A percentile compares a stretch with the other conserved stretches of the same genome.
phyloP scores from a whole-genome alignment of 2,113 vertebrate species.

The Morone chrysops region DNA sequence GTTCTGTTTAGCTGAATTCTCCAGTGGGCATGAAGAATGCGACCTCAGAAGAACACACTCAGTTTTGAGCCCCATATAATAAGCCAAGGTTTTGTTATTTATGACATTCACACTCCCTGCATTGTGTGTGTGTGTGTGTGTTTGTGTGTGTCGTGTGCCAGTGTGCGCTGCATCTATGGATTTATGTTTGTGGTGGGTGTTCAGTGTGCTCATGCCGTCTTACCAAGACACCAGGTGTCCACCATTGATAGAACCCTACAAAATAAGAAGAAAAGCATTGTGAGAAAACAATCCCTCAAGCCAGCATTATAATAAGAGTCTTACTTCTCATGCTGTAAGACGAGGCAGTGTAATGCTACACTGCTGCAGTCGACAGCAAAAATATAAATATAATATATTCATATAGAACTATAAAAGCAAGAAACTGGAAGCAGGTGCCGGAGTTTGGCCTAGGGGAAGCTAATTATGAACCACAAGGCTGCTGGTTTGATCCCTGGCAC shows the following conservation, averaged over 20 bases:
- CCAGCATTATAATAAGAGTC: conserved; percentile 54
- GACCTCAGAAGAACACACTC: conserved; percentile 43
- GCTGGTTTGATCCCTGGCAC: conserved; percentile 45
- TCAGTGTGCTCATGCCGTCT: conserved; percentile 61
- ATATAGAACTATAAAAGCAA: conserved; percentile 27
- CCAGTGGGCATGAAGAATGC: conserved; percentile 53
- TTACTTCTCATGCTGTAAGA: conserved; percentile 39
- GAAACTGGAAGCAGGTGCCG: conserved; percentile 47
- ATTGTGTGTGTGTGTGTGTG: not conserved
- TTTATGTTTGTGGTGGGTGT: conserved; percentile 7
- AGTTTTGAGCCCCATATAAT: conserved; percentile 35
- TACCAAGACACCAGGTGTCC: conserved; percentile 87
- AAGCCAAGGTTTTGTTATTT: conserved; percentile 42
- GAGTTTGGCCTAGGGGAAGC: conserved; percentile 36
- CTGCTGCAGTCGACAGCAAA: conserved; percentile 38
- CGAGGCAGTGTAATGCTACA: conserved; percentile 14
- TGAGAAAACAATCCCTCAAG: conserved; percentile 60
- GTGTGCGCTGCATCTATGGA: conserved; percentile 10
- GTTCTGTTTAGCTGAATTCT: conserved; percentile 58
- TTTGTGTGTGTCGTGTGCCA: not conserved
- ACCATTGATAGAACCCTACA: conserved; percentile 90
- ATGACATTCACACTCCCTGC: not conserved
- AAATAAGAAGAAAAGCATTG: conserved; percentile 58
- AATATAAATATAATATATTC: conserved; percentile 20
- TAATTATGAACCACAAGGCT: conserved; percentile 43